phyloP scores from a whole-genome alignment of 2,888 invertebrate genomes.

The Eumacrocentrus americanus region DNA sequence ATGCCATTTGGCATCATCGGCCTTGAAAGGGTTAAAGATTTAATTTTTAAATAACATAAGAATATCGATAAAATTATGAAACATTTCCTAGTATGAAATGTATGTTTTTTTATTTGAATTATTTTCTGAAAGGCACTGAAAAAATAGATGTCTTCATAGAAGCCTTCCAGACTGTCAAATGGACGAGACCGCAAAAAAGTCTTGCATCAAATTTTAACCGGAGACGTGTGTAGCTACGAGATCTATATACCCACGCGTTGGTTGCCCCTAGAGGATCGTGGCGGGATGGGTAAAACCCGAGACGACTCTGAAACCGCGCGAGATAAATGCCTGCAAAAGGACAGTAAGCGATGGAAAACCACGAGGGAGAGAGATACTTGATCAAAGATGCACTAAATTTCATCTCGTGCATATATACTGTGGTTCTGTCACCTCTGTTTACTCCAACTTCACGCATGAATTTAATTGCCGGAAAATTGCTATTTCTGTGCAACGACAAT shows the following conservation, averaged over 20 bases:
- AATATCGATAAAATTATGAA: too few species aligned
- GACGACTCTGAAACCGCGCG: neutral
- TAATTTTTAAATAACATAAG: too few species aligned
- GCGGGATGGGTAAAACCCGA: neutral
- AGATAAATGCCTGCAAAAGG: neutral
- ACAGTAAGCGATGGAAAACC: neutral
- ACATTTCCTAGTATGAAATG: too few species aligned
- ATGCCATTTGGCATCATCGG: too few species aligned
- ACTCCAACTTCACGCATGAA: neutral
- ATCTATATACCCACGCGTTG: neutral
- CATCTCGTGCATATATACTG: neutral
- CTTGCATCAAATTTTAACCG: neutral
- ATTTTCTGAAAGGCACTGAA: neutral
- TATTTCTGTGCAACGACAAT: neutral
- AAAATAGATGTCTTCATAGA: neutral
- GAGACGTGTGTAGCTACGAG: neutral
- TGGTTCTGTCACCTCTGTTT: neutral
- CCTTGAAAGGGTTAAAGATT: too few species aligned
- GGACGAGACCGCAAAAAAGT: neutral
- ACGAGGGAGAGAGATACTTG: neutral
- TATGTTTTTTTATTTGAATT: too few species aligned
- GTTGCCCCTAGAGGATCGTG: neutral
- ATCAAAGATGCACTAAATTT: slow-evolving; percentile 6
- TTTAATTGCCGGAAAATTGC: neutral
- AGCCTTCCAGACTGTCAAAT: neutral